Evolutionary conservation across 2,113 vertebrate genomes (phyloP).

Genomic region (Nycticorax nycticorax): DNA sequence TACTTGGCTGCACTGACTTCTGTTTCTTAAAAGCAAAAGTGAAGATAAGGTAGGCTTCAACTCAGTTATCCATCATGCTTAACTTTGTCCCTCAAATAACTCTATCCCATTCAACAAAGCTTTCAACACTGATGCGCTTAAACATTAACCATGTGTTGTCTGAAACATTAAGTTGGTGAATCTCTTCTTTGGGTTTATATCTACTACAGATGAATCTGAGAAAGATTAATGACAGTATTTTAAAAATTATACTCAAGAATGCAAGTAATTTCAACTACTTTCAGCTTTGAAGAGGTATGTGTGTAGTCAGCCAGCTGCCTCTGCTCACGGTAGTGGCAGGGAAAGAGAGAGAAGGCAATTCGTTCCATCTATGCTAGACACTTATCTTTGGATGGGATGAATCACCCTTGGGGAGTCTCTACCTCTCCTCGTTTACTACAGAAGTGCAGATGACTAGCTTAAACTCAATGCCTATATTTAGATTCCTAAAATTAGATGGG

Average conservation of each 20-base stretch:
- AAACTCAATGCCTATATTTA: conserved; percentile 6
- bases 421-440: not conserved
- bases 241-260: not conserved
- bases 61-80: not conserved
- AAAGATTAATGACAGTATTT: not conserved
- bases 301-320: not conserved
- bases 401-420: not conserved
- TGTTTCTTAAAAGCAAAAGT: not conserved
- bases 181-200: not conserved
- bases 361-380: not conserved
- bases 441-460: not conserved
- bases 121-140: not conserved
- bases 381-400: not conserved
- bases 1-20: not conserved
- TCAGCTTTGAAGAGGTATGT: not conserved
- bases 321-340: not conserved
- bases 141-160: not conserved
- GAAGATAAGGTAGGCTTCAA: not conserved
- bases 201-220: not conserved
- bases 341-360: not conserved
- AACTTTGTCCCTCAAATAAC: not conserved
- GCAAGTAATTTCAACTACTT: not conserved
- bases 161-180: not conserved
- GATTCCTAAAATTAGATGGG: conserved; percentile 3
- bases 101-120: not conserved